Percentiles rank a stretch among this genome's conserved stretches.
These are phyloP conservation scores for Sphyrna mokarran DNA, from an alignment of 2,113 vertebrate species.

Conservation along the genomic window DNA sequence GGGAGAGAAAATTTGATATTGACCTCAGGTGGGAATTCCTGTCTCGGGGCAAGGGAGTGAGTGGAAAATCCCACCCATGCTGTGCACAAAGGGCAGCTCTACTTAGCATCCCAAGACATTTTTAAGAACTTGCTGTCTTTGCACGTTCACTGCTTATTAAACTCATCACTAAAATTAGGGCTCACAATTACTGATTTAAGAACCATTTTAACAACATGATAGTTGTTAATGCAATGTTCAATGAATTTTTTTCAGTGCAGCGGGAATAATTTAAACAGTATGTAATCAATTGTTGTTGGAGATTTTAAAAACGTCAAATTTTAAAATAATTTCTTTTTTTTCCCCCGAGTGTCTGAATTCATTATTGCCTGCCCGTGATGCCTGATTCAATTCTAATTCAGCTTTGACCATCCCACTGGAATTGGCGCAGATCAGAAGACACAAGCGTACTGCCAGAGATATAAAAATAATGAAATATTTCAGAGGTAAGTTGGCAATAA, in stretches of 20 bases:
- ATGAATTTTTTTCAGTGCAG: background rate
- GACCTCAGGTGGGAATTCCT: no score
- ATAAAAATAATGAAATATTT: no score
- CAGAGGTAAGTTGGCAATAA: no score
- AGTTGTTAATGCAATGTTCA: background rate
- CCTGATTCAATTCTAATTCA: background rate
- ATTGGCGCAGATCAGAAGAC: no score
- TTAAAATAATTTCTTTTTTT: background rate
- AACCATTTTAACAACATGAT: background rate
- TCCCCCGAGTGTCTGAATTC: background rate
- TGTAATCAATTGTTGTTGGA: background rate
- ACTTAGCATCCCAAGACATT: background rate
- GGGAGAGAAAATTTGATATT: no score
- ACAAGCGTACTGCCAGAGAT: no score
- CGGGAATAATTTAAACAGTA: background rate
- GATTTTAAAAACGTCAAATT: background rate
- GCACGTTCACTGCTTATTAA: background rate
- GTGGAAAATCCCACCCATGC: background rate
- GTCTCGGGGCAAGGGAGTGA: no score
- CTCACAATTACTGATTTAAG: background rate
- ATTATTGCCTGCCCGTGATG: background rate
- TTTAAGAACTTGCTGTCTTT: background rate
- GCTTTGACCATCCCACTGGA: no score
- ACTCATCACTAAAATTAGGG: background rate
- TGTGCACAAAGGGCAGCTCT: background rate